A percentile compares a stretch with the other conserved stretches of the same genome.
These are phyloP conservation scores for Mesocricetus auratus DNA, from an alignment of 2,113 vertebrate species.

Conservation along the genomic window DNA sequence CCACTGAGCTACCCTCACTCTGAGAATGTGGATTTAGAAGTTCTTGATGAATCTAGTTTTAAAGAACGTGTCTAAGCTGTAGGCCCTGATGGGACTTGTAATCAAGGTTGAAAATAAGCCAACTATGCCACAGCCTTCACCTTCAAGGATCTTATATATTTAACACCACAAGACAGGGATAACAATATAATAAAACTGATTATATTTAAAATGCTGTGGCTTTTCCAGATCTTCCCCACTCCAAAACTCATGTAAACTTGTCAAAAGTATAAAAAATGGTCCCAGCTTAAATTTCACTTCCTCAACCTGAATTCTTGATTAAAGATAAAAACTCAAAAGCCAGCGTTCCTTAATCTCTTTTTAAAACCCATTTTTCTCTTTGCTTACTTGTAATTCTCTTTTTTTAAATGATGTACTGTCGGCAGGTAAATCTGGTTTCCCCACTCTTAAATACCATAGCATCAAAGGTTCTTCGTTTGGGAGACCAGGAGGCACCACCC, in stretches of 20 bases:
- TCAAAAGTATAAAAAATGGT: not conserved
- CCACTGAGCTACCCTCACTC: not conserved
- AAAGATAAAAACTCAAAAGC: slow-evolving; percentile 17
- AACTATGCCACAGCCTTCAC: not conserved
- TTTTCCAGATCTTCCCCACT: not conserved
- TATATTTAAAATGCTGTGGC: not conserved
- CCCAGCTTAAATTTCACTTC: slow-evolving; percentile 55
- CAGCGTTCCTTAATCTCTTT: slow-evolving; percentile 25
- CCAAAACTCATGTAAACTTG: not conserved
- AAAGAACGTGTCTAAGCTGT: not conserved
- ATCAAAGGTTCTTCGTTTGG: slow-evolving; percentile 15
- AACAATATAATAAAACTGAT: not conserved
- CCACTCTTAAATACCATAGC: not conserved
- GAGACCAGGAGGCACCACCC: not conserved
- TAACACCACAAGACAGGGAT: not conserved
- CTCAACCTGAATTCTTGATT: not conserved
- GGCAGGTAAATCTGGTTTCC: not conserved
- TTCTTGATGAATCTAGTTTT: slow-evolving; percentile 1
- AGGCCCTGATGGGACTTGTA: not conserved
- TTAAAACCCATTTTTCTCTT: slow-evolving; percentile 16
- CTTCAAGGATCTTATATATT: not conserved
- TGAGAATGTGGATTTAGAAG: not conserved
- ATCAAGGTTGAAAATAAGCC: not conserved
- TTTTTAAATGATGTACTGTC: not conserved
- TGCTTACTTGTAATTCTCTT: not conserved